These are phyloP conservation scores for Sparidentex hasta DNA, from an alignment of 2,797 vertebrate species.

Conservation along the genomic window DNA sequence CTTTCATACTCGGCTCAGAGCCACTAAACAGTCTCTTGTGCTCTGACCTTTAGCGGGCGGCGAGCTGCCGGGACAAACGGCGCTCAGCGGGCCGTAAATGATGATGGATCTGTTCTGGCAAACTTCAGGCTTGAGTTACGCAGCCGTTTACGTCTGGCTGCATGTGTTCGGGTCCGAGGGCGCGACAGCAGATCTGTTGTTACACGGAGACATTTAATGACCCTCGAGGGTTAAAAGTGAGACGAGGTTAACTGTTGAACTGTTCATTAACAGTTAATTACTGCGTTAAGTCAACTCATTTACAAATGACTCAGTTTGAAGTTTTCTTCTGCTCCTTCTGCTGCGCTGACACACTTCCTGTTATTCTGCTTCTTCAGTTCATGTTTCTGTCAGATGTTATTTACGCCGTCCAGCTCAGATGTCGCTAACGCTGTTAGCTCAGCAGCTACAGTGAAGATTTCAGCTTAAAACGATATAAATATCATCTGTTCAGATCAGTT, in stretches of 20 bases:
- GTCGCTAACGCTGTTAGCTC: too few species aligned
- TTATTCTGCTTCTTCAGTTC: neutral
- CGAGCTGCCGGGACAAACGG: slow-evolving; percentile 63
- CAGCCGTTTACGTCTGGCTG: slow-evolving; percentile 37
- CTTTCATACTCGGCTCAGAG: slow-evolving; percentile 68
- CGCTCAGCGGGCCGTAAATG: slow-evolving; percentile 71
- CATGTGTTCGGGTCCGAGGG: slow-evolving; percentile 31
- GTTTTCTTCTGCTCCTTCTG: neutral
- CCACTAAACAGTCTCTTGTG: slow-evolving; percentile 71
- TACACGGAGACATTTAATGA: slow-evolving; percentile 20
- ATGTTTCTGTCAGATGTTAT: too few species aligned
- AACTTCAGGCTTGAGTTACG: slow-evolving; percentile 56
- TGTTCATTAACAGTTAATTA: slow-evolving; percentile 44
- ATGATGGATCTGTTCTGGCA: slow-evolving; percentile 80
- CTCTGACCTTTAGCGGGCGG: slow-evolving; percentile 62
- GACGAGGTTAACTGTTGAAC: slow-evolving; percentile 10
- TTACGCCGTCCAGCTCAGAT: too few species aligned
- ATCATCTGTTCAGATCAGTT: too few species aligned
- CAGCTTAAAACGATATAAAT: too few species aligned
- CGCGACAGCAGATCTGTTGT: slow-evolving; percentile 35
- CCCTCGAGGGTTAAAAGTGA: slow-evolving; percentile 11
- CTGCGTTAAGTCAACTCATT: slow-evolving; percentile 11
- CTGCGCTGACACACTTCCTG: too few species aligned
- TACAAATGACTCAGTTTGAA: neutral
- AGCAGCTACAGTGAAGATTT: too few species aligned